Conservation (phyloP, 2,797 vertebrate species). For the Amphiprion clarkii region DNA sequence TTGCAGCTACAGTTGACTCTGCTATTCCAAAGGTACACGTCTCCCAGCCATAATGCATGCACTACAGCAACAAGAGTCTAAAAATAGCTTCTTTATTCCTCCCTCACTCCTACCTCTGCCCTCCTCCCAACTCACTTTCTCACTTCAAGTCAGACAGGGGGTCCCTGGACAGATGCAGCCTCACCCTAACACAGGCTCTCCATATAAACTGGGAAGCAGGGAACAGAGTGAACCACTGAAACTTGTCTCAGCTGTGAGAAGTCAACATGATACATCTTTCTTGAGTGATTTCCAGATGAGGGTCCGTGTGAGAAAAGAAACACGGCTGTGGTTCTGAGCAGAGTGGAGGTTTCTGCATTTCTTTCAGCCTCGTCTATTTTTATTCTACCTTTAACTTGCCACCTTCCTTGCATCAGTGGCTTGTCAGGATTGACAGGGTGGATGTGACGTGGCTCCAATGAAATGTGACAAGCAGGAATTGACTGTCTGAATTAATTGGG, state of each 20-base stretch:
- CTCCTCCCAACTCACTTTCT: constrained; percentile 62
- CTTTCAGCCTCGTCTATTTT: constrained; percentile 13
- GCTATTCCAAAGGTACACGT: constrained; percentile 44
- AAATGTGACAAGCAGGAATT: constrained; percentile 76
- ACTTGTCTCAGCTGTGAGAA: constrained; percentile 47
- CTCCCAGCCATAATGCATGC: constrained; percentile 60
- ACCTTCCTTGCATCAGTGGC: constrained; percentile 30
- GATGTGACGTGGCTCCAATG: constrained; percentile 62
- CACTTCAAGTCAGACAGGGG: constrained; percentile 77
- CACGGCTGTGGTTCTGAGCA: not conserved
- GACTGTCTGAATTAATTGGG: constrained; percentile 76
- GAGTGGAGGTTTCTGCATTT: constrained; percentile 6
- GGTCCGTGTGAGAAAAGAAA: constrained; percentile 23
- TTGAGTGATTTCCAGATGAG: constrained; percentile 42
- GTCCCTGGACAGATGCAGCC: constrained; percentile 74
- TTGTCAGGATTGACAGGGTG: constrained; percentile 49
- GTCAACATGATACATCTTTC: constrained; percentile 48
- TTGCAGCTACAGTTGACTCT: constrained; percentile 21
- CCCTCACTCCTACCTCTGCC: constrained; percentile 67
- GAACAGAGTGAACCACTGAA: constrained; percentile 48
- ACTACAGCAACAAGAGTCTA: constrained; percentile 78
- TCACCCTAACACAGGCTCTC: constrained; percentile 35
- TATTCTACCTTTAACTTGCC: constrained; percentile 31
- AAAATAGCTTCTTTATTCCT: constrained; percentile 82
- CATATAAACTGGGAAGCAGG: constrained; percentile 14